A percentile compares a stretch with the other conserved stretches of the same genome.
Conservation (phyloP, 2,888 invertebrate species). For the Zaprionus bogoriensis region DNA sequence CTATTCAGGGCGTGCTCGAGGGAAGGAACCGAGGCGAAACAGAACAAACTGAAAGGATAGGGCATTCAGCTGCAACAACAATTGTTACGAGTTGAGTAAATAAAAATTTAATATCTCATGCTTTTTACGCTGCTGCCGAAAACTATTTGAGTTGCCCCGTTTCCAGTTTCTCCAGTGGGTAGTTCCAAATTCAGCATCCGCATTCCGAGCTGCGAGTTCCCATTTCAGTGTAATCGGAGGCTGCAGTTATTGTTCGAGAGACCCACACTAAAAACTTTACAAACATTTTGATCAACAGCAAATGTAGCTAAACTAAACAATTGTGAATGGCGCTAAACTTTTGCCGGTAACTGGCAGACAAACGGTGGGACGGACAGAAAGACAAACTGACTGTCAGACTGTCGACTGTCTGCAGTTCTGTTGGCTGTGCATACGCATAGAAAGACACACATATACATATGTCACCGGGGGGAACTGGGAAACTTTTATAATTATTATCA, state of each 20-base stretch:
- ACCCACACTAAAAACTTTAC: slow-evolving; percentile 39
- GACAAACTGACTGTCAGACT: not conserved
- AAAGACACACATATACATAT: slow-evolving; percentile 24
- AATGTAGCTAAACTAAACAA: slow-evolving; percentile 63
- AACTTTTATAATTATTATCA: slow-evolving; percentile 78
- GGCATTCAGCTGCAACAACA: slow-evolving; percentile 21
- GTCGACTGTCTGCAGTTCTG: no score
- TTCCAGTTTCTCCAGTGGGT: slow-evolving; percentile 3
- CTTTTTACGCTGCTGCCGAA: slow-evolving; percentile 40
- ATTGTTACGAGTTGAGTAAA: slow-evolving; percentile 66
- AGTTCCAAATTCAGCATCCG: no score
- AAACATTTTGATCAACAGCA: slow-evolving; percentile 57
- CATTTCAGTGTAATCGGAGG: slow-evolving; percentile 38
- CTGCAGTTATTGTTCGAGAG: slow-evolving; percentile 34
- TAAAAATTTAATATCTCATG: slow-evolving; percentile 68
- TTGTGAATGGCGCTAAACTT: slow-evolving; percentile 54
- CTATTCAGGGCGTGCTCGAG: slow-evolving; percentile 13
- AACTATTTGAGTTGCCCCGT: slow-evolving; percentile 54
- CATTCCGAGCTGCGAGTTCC: not conserved
- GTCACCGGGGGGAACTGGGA: slow-evolving; percentile 60
- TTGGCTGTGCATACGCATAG: not conserved
- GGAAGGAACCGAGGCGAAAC: not conserved
- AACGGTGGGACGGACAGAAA: not conserved
- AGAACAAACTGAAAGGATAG: not conserved
- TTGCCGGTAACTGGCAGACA: slow-evolving; percentile 15